Base-by-base conservation (phyloP, 2,113 vertebrate species). In the Bubo scandiacus region DNA sequence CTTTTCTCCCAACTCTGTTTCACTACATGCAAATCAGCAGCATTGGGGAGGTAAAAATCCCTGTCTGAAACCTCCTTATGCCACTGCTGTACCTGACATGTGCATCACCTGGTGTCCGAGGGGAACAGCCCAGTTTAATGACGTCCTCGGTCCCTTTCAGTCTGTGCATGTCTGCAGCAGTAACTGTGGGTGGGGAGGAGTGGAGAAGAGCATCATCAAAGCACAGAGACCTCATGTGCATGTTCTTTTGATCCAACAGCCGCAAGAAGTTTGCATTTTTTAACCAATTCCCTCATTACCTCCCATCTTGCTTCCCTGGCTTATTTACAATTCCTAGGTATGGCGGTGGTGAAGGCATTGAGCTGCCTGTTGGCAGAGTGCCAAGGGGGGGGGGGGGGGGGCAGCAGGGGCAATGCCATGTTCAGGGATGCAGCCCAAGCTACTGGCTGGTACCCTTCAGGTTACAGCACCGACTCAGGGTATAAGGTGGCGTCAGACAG, bases 131-230 rank as follows among this genome's bases (percentile, higher is more conserved):
- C 59, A 11, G 10, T 90, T 67, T 43, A 52, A 38, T 15, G 29
- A 40, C 10, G 4, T 45, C 72, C 66, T 10, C 61, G 29, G 36
- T 4, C 11, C 19, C 21, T 89, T 61, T 70, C 34, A 21, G 23
- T 38, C 34, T 0, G 0, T 63, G 13, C 15, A 18, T 1, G 2
- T 17, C 75, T 74, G 29, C 5, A 1, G 18, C 5, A 5, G 11
- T 22, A 34, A 4, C 71, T 13, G 5, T 45, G 71, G 18, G 18
- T 70, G 40, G 40, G 42, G 26, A 62, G 29, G 52, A 51, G 36
- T 16, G 34, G 68, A 61, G 34, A 40, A 43, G 43, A 45, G 29
- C 1, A 16, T 47, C 43, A 17, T 4, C 9, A 32, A 12, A 51
- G 10, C 1, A 0, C 49, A 89, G 81, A 74, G 43, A 36, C 25